phyloP scores from a whole-genome alignment of 1,140 invertebrate genomes.

The Aphaenogaster ashmeadi region DNA sequence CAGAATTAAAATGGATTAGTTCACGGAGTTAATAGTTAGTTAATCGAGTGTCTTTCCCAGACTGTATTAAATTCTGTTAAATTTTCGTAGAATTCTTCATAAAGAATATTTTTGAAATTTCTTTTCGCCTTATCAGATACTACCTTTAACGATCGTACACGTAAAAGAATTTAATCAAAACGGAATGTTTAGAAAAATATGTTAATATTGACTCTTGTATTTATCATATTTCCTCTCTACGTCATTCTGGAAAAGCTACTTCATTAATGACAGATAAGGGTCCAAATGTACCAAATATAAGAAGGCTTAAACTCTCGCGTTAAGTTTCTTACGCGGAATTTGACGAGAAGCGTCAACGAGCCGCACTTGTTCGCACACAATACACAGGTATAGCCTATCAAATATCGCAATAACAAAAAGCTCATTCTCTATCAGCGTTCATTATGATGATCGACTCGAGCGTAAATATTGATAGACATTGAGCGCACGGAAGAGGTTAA shows the following conservation, averaged over 20 bases:
- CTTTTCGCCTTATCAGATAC: background rate
- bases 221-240: background rate
- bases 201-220: background rate
- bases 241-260: background rate
- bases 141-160: background rate
- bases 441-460: conserved; percentile 19
- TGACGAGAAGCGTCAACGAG: background rate
- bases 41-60: background rate
- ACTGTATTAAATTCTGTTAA: background rate
- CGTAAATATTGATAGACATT: conserved; percentile 38
- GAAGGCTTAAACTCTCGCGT: background rate
- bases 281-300: background rate
- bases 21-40: no score
- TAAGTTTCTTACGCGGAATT: background rate
- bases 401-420: conserved; percentile 8
- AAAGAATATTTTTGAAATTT: background rate
- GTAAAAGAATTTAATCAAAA: background rate
- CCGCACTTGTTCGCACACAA: background rate
- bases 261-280: background rate
- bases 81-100: background rate
- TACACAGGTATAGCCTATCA: background rate
- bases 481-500: conserved; percentile 9
- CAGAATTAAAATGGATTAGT: no score
- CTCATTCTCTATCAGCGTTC: conserved; percentile 5
- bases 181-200: background rate